Base-by-base conservation (phyloP, 2,113 vertebrate species). In the Muntiacus muntjak region DNA sequence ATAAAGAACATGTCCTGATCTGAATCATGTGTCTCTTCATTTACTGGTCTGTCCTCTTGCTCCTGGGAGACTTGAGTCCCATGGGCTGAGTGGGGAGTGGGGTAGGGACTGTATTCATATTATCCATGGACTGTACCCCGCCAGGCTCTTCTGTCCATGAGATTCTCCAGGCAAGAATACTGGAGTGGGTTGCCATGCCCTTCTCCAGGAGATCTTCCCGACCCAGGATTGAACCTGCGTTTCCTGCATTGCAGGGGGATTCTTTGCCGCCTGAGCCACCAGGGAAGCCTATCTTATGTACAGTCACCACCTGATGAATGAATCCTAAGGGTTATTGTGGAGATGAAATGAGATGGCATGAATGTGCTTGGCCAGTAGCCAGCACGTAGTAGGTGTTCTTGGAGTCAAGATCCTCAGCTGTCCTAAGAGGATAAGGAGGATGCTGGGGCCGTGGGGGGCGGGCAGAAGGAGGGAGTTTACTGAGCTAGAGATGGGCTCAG, bases 391-490 rank as follows among this genome's bases (percentile, higher is more conserved):
- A 86, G n/a, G 55, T 62, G 23, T 23, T 43, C 14, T 0, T 1
- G 1, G 60, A 16, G 9, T 30, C 43, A 40, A 19, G 7, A 60
- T 23, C 45, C 74, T 16, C 11, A 5, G 23, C 43, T 30, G 30
- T 83, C 52, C 25, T 50, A 25, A 12, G 60, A 79, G 14, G 43
- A 7, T 15, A 7, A 15, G 10, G 54, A 67, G 45, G 60, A 9
- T 45, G 17, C 19, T 36, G 12, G 12, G 81, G 52, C 4, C 1
- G 0, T 8, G 12, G 17, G 8, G 4, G 19, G 19, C 26, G 6
- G 30, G 9, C 47, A 50, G 47, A 13, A 50, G 11, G 25, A 19
- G 30, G n/a, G n/a, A 43, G 21, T 19, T 14, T 74, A 6, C n/a
- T 19, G 36, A 28, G 23, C 54, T 52, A 74, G 45, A 52, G 33